phyloP scores from a whole-genome alignment of 2,113 vertebrate species.

The Taurulus bubalis region DNA sequence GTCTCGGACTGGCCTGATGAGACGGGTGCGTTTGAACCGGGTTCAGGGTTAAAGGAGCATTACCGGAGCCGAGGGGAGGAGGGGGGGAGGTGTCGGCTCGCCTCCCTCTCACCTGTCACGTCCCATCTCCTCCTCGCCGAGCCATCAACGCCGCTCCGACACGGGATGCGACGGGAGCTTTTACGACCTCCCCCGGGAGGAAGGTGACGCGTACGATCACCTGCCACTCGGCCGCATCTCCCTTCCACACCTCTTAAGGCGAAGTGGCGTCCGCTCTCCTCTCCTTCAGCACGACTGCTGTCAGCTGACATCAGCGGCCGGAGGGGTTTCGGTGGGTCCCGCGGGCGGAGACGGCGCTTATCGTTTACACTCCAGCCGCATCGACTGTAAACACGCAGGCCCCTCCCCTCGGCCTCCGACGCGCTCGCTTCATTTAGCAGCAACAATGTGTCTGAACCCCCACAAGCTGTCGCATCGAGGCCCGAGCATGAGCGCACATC shows the following conservation, averaged over 20 bases:
- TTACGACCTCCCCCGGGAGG: slow-evolving; percentile 65
- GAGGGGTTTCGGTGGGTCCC: slow-evolving; percentile 25
- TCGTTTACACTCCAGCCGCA: slow-evolving; percentile 67
- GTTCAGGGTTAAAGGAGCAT: slow-evolving; percentile 72
- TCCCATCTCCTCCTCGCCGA: slow-evolving; percentile 72
- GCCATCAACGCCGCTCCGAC: slow-evolving; percentile 54
- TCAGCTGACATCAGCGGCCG: slow-evolving; percentile 40
- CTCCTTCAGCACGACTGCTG: slow-evolving; percentile 22
- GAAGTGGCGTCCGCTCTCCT: slow-evolving; percentile 75
- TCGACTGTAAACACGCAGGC: slow-evolving; percentile 68
- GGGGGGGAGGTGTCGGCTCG: slow-evolving; percentile 37
- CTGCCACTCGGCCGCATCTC: slow-evolving; percentile 67
- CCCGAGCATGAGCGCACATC: slow-evolving; percentile 55
- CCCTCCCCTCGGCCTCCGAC: slow-evolving; percentile 36
- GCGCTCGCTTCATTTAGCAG: slow-evolving; percentile 76
- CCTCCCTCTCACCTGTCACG: slow-evolving; percentile 83
- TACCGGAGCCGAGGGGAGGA: slow-evolving; percentile 31
- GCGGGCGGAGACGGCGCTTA: too few relatives aligned
- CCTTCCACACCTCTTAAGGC: slow-evolving; percentile 71
- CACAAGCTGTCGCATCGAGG: slow-evolving; percentile 73
- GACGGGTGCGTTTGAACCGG: slow-evolving; percentile 36
- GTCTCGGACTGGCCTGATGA: slow-evolving; percentile 2
- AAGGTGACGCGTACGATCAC: slow-evolving; percentile 67
- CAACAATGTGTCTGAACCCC: slow-evolving; percentile 77
- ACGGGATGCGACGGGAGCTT: slow-evolving; percentile 82